Conservation (phyloP, 2,113 vertebrate genomes). For the Cryptomyrus ogoouensis region DNA sequence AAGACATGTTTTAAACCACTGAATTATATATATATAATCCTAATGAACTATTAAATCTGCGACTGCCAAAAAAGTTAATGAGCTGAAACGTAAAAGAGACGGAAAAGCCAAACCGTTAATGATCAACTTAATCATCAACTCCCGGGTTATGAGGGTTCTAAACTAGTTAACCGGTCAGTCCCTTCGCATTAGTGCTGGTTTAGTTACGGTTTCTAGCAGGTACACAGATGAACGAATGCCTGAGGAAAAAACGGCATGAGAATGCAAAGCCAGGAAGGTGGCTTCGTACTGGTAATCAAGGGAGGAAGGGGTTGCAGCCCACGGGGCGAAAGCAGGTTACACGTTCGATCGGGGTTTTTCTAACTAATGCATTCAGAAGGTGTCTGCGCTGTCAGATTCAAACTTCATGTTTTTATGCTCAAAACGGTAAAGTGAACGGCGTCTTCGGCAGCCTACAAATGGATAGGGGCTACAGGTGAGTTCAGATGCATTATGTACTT, state of each 20-base stretch:
- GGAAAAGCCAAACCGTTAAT: background rate
- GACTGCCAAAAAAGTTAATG: background rate
- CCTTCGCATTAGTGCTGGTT: background rate
- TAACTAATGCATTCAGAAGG: background rate
- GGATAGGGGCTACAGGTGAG: slow-evolving; percentile 32
- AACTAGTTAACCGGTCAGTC: background rate
- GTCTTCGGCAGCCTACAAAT: background rate
- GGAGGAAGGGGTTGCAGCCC: background rate
- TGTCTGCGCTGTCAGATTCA: background rate
- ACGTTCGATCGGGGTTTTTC: background rate
- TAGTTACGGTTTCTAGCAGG: background rate
- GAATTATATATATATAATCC: background rate
- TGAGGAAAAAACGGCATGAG: background rate
- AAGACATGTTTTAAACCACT: background rate
- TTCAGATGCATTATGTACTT: background rate
- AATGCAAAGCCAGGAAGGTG: background rate
- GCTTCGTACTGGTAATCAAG: background rate
- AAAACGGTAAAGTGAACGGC: slow-evolving; percentile 1
- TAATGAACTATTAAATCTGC: background rate
- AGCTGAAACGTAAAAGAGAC: background rate
- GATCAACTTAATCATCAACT: background rate
- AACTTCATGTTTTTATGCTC: background rate
- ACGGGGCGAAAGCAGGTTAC: background rate
- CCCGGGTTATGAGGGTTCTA: background rate
- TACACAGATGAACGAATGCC: background rate